Conservation (phyloP, 2,797 vertebrate species). For the Parauchenoglanis punctatus region DNA sequence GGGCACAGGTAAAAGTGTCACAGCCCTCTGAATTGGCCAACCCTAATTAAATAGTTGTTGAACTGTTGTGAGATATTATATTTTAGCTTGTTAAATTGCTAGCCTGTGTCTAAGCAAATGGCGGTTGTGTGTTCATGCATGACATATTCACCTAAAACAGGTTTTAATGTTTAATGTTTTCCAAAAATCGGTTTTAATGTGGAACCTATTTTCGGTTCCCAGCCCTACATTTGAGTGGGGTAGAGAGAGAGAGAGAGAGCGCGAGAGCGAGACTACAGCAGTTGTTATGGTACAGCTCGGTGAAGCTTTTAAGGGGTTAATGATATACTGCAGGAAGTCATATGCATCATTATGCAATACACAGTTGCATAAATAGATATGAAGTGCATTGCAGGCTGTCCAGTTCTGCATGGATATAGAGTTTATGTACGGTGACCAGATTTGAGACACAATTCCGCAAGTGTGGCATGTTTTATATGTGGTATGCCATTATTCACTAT, state of each 20-base stretch:
- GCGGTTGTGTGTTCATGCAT: no score
- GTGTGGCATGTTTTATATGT: background rate
- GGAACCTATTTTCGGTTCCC: no score
- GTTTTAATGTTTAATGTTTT: no score
- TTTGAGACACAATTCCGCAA: background rate
- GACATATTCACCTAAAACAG: no score
- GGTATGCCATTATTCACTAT: background rate
- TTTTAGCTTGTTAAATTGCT: background rate
- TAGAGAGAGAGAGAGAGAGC: background rate
- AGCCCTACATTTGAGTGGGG: background rate
- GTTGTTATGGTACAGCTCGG: background rate
- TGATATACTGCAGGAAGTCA: background rate
- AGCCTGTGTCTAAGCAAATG: no score
- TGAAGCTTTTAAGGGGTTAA: background rate
- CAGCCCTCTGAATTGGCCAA: background rate
- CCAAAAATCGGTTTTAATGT: no score
- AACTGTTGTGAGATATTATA: background rate
- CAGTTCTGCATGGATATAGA: background rate
- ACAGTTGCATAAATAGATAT: background rate
- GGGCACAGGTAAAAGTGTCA: constrained; percentile 85
- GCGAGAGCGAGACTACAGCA: background rate
- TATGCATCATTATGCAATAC: background rate
- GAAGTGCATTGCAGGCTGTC: background rate
- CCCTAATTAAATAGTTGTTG: background rate
- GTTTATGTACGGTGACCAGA: background rate